phyloP scores from a whole-genome alignment of 2,113 vertebrate genomes.

The Calypte anna region DNA sequence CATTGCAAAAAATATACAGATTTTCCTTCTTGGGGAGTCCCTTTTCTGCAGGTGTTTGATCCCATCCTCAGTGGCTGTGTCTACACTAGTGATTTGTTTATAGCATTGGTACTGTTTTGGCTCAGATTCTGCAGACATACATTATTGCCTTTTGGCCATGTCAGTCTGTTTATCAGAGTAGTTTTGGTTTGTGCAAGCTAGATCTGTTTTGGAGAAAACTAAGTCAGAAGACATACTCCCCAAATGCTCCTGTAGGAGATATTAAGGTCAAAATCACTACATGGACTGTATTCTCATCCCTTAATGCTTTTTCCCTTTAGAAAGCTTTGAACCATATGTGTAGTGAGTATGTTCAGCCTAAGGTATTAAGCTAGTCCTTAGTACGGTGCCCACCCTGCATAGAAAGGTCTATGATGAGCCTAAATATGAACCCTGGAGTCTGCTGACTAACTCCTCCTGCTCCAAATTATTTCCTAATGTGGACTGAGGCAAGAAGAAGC shows the following conservation, averaged over 20 bases:
- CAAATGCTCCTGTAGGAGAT: fast-evolving
- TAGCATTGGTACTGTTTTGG: neutral
- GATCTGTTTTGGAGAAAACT: neutral
- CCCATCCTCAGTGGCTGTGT: neutral
- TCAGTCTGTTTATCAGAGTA: neutral
- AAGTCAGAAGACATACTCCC: neutral
- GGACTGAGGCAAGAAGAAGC: neutral
- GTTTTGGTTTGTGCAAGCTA: neutral
- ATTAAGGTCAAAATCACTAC: neutral
- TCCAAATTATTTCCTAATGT: neutral
- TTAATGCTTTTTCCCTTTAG: neutral
- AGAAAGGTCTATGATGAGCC: fast-evolving
- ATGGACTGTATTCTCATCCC: neutral
- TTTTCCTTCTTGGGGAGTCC: neutral
- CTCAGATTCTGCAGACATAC: neutral
- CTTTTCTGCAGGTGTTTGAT: neutral
- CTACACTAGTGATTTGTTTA: neutral
- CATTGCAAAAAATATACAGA: neutral
- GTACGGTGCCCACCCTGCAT: neutral
- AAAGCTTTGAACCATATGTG: neutral
- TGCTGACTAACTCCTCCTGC: neutral
- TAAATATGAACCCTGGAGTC: neutral
- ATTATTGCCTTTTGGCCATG: neutral
- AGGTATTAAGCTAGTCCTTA: neutral
- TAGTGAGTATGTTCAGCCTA: neutral